phyloP scores from a whole-genome alignment of 2,888 invertebrate species.

The Cheilosia vulpina region DNA sequence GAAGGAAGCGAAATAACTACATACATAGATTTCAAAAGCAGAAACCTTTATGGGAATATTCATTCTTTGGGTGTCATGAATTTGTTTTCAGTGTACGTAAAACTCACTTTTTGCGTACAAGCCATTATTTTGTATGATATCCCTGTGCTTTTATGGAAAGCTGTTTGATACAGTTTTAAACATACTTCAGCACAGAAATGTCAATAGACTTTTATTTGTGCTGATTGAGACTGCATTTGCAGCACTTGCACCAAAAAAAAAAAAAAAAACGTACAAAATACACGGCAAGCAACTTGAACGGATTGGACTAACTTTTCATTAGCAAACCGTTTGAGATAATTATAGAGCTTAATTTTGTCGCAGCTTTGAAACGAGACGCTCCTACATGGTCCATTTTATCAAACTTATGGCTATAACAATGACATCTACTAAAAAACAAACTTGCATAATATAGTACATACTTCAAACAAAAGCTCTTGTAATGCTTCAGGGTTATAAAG shows the following conservation, averaged over 20 bases:
- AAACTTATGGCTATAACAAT: conserved; percentile 11
- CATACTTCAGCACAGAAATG: not conserved
- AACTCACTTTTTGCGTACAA: no score
- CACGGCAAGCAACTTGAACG: conserved; percentile 19
- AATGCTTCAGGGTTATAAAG: no score
- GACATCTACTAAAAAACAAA: not conserved
- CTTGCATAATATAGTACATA: no score
- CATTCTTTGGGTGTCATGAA: no score
- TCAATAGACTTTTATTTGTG: not conserved
- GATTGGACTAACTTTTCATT: conserved; percentile 12
- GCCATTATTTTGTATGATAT: no score
- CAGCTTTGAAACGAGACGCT: conserved; percentile 1
- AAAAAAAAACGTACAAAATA: not conserved
- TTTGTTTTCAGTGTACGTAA: no score
- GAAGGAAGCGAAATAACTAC: no score
- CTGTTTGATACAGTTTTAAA: not conserved
- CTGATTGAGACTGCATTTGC: conserved; percentile 3
- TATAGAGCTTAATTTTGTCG: conserved; percentile 1
- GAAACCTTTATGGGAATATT: no score
- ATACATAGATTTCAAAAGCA: no score
- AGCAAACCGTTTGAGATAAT: not conserved
- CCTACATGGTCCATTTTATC: conserved; percentile 7
- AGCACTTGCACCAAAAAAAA: not conserved
- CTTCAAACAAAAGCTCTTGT: no score
- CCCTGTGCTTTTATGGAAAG: not conserved